A percentile compares a stretch with the other conserved stretches of the same genome.
Evolutionary conservation across 2,888 invertebrate genomes (phyloP).

Genomic region (Netelia virgata): DNA sequence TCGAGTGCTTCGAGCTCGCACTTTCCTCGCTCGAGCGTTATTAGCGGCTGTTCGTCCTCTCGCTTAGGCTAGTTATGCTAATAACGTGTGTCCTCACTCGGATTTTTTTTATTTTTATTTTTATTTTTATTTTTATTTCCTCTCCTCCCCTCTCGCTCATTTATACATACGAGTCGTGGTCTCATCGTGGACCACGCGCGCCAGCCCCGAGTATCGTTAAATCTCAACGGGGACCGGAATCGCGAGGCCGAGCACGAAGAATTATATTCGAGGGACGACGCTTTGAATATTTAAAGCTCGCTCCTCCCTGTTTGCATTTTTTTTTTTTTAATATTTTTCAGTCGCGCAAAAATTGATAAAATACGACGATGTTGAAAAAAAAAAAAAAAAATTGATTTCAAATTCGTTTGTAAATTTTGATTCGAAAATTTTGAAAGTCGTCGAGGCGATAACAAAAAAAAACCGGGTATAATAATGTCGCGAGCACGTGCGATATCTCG

Average conservation of each 20-base stretch:
- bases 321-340: background rate
- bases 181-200: background rate
- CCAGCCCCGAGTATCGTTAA: too few species aligned
- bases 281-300: conserved; percentile 47
- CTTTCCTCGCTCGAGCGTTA: conserved; percentile 48
- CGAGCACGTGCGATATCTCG: conserved; percentile 1
- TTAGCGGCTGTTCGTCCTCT: conserved; percentile 63
- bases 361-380: background rate
- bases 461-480: background rate
- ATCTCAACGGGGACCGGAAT: conserved; percentile 32
- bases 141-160: background rate
- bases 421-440: background rate
- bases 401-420: background rate
- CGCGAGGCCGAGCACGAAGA: conserved; percentile 46
- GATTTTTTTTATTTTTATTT: conserved; percentile 1
- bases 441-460: background rate
- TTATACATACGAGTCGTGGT: background rate
- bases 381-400: background rate
- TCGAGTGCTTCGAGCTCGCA: conserved; percentile 32
- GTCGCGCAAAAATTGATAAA: background rate
- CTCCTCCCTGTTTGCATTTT: background rate
- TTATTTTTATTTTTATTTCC: background rate
- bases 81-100: conserved; percentile 65
- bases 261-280: conserved; percentile 55
- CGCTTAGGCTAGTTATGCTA: conserved; percentile 75